Base-by-base conservation (phyloP, 2,888 invertebrate genomes). In the Atrina japonica region DNA sequence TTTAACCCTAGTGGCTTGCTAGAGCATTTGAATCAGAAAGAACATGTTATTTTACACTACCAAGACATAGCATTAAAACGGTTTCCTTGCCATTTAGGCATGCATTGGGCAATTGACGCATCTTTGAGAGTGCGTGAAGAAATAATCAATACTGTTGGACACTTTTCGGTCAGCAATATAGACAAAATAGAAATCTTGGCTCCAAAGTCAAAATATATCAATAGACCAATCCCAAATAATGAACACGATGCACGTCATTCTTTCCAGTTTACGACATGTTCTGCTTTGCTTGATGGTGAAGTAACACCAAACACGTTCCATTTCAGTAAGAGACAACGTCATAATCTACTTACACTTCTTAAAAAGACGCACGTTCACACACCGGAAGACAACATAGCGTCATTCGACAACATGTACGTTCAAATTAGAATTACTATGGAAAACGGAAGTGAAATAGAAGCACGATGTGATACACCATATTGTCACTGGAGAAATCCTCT, bases 31-130 rank as follows among this genome's bases (percentile, higher is more conserved):
- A 45, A 41, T 23, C 45, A 50, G 7, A 23, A 68, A 25, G 40
- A 68, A 11, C 64, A 77, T 16, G 76, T 79, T 18, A 64, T 83
- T 45, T 77, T 82, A 6, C 76, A 82, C 45, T 35, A 77, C 1
- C 82, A 82, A 66, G 83, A 82, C 40, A 69, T 78, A 7, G 76
- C 77, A 7, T 73, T 80, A 14, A 79, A 80, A 53, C 52, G 77
- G 7, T 84, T 76, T 69, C 85, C 85, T 0, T 82, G 83, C 77
- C 89, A 90, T 68, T 81, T 84, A n/a, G 84, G 81, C 16, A 84
- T 83, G 83, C 83, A 86, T 58, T 83, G 83, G 85, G 82, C 83
- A 14, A 84, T 84, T 7, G 85, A 85, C 49, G 83, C 85, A 11
- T 74, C 83, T 7, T 27, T 81, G 60, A 70, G 73, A 29, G 30